Percentiles rank a stretch among this genome's conserved stretches.
Evolutionary conservation across 2,888 invertebrate species (phyloP).

Genomic region (Ophraella communa): DNA sequence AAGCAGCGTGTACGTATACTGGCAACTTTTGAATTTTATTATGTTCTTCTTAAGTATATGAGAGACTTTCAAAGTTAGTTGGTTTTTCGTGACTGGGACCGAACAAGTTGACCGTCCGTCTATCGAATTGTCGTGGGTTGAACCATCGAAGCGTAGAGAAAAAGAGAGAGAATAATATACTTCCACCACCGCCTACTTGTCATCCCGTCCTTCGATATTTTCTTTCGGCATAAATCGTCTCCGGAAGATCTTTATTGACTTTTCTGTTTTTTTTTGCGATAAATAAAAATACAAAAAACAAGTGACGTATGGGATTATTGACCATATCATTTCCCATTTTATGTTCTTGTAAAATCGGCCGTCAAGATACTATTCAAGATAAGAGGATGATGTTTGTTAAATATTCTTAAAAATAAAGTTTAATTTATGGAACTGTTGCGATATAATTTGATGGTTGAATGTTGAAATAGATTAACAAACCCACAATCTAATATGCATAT

Average conservation of each 20-base stretch:
- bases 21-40: slow-evolving; percentile 4
- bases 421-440: too few species aligned
- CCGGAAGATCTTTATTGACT: slow-evolving; percentile 4
- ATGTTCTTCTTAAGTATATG: slow-evolving; percentile 12
- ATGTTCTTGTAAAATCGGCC: neutral
- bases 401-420: too few species aligned
- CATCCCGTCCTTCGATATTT: slow-evolving; percentile 15
- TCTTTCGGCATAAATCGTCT: slow-evolving; percentile 9
- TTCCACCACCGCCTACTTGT: slow-evolving; percentile 17
- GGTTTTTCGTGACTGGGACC: slow-evolving; percentile 15
- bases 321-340: neutral
- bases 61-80: slow-evolving; percentile 24
- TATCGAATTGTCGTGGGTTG: slow-evolving; percentile 13
- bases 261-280: neutral
- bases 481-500: neutral
- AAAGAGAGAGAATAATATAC: slow-evolving; percentile 16
- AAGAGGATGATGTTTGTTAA: too few species aligned
- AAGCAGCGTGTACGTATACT: neutral
- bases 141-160: slow-evolving; percentile 11
- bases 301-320: slow-evolving; percentile 6
- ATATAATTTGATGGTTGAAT: too few species aligned
- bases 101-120: slow-evolving; percentile 21
- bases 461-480: too few species aligned
- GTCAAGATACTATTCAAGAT: too few species aligned
- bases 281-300: neutral